Evolutionary conservation across 2,888 invertebrate species (phyloP), one percentile per base, ranked within the genome.

Genomic region (Drosophila birchii): DNA sequence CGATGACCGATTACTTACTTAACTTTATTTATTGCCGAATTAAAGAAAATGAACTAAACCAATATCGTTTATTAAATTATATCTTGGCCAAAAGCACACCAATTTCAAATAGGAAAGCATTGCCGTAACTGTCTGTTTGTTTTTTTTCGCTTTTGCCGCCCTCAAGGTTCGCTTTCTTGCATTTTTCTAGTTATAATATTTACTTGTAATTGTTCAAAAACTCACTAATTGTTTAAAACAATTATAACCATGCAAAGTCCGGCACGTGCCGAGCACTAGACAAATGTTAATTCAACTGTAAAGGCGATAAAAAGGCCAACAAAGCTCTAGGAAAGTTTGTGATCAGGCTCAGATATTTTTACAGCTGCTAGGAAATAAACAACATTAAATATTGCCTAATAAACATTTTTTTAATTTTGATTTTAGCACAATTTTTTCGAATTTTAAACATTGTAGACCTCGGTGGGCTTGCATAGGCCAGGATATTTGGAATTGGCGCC

Each of bases 391-490:
- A 9, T 20, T 20, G 34, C 32, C 20, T 16, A 51, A 3, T 51
- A 51, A 51, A 51, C 34, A 20, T 12, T 6, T 41, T 34, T 34
- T 34, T 34, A 12, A 34, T 34, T 34, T 34, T 34, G 34, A 34
- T 34, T 34, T 34, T 5, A 34, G 11, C 4, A 11, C 12, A 12
- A 12, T 12, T 0, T 34, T 12, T 4, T n/a, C n/a, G 1, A 36
- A n/a, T 5, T n/a, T 51, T 34, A 51, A 7, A 78, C 63, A 59
- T 76, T 55, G 51, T 81, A 77, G 12, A 29, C 61, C 49, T 75
- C 73, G 41, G 44, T 56, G 23, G 14, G 2, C 20, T 76, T 74
- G 63, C 78, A 76, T 5, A 73, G 71, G 14, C 79, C 77, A 1
- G 62, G 57, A 43, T 45, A 54, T 51, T 78, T 80, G 5, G 47